Percentiles rank a stretch among this genome's conserved stretches.
These are phyloP conservation scores for Taeniopygia guttata DNA, from an alignment of 2,797 vertebrate genomes.

Conservation along the genomic window DNA sequence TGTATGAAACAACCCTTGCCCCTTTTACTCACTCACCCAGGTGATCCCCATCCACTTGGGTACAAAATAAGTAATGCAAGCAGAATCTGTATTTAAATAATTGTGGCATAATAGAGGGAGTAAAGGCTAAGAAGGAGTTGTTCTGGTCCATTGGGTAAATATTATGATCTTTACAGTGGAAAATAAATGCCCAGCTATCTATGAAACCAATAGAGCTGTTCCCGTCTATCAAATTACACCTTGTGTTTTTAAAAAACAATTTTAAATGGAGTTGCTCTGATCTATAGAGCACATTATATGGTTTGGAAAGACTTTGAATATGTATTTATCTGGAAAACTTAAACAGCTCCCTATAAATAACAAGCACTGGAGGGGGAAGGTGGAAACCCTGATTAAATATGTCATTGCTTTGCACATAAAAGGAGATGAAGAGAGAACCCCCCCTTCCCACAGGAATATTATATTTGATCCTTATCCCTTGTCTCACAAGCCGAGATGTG, in stretches of 20 bases:
- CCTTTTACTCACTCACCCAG: not conserved
- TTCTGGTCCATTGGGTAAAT: constrained; percentile 66
- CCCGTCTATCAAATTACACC: constrained; percentile 50
- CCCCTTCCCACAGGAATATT: not conserved
- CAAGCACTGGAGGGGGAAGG: not conserved
- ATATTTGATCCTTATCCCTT: not conserved
- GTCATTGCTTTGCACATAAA: not conserved
- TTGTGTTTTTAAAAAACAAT: constrained; percentile 42
- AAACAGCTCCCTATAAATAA: constrained; percentile 7
- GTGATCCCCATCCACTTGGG: not conserved
- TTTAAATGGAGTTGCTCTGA: constrained; percentile 26
- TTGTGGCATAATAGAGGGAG: constrained; percentile 46
- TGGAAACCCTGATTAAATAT: constrained; percentile 1
- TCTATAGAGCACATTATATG: constrained; percentile 29
- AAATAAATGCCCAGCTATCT: constrained; percentile 60
- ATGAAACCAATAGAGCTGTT: constrained; percentile 57
- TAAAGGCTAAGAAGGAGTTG: constrained; percentile 63
- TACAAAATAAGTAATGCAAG: constrained; percentile 31
- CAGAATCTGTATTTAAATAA: constrained; percentile 59
- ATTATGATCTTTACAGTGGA: constrained; percentile 56
- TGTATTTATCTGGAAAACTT: constrained; percentile 34
- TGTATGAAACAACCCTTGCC: not conserved
- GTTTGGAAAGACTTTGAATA: not conserved
- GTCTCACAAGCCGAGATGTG: not conserved
- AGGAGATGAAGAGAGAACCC: not conserved